Evolutionary conservation across 2,113 vertebrate species (phyloP).

Genomic region (Grallaria varia): DNA sequence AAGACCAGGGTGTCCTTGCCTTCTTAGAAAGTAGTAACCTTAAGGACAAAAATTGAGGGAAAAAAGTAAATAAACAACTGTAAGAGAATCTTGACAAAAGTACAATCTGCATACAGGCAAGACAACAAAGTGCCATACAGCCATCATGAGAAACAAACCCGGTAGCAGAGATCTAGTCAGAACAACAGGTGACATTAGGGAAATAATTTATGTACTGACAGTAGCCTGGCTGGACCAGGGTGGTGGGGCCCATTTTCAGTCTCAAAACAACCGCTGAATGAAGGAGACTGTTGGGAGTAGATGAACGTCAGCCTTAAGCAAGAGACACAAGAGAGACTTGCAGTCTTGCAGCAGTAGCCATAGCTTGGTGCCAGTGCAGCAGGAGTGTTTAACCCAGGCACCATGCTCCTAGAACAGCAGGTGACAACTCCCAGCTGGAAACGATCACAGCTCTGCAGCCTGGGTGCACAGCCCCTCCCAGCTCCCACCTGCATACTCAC

Average conservation of each 20-base stretch:
- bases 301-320: background rate
- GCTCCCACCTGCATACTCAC: background rate
- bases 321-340: background rate
- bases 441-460: background rate
- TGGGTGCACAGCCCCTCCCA: background rate
- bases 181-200: background rate
- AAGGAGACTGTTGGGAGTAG: background rate
- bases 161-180: background rate
- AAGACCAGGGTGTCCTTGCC: background rate
- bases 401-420: background rate
- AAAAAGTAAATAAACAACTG: background rate
- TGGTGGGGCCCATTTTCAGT: background rate
- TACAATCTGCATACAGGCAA: background rate
- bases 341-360: background rate
- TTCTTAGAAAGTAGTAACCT: background rate
- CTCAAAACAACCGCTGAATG: background rate
- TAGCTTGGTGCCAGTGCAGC: background rate
- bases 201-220: background rate
- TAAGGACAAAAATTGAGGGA: slow-evolving; percentile 2
- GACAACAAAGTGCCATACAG: background rate
- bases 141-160: background rate
- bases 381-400: background rate
- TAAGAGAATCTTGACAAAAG: slow-evolving; percentile 11
- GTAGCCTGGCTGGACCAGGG: background rate
- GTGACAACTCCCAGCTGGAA: background rate